Evolutionary conservation across 2,888 invertebrate genomes (phyloP).

Genomic region (Microchrysa polita): DNA sequence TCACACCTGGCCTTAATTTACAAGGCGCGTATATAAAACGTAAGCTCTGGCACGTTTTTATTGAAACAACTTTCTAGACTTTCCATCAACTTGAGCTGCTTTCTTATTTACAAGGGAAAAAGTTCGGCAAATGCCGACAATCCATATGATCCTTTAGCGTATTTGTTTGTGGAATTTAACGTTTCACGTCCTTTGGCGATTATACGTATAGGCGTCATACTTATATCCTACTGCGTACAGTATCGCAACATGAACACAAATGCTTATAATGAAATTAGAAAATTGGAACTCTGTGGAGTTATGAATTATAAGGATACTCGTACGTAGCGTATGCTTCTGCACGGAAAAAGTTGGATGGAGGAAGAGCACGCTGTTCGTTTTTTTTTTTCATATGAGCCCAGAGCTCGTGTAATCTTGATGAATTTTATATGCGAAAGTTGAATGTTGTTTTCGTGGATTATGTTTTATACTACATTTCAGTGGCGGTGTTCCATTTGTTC

Average conservation of each 20-base stretch:
- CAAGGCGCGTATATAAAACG: conserved; percentile 30
- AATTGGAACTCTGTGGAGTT: conserved; percentile 38
- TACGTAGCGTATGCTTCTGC: not conserved
- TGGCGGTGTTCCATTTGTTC: too few species aligned
- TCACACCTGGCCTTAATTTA: conserved; percentile 45
- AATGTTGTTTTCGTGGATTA: too few species aligned
- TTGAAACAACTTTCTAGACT: conserved; percentile 43
- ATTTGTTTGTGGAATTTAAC: conserved; percentile 29
- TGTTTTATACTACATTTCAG: too few species aligned
- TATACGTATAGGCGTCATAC: too few species aligned
- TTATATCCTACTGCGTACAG: too few species aligned
- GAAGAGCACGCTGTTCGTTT: too few species aligned
- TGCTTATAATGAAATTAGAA: conserved; percentile 44
- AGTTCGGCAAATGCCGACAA: conserved; percentile 14
- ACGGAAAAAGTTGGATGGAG: not conserved
- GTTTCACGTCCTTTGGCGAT: not conserved
- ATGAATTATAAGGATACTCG: conserved; percentile 32
- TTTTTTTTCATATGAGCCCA: too few species aligned
- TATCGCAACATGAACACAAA: conserved; percentile 39
- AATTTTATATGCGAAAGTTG: too few species aligned
- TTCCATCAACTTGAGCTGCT: conserved; percentile 43
- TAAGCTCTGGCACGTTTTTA: conserved; percentile 27
- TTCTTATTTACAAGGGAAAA: conserved; percentile 43
- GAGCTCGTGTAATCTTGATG: too few species aligned
- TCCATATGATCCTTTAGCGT: conserved; percentile 29